Base-by-base conservation (phyloP, 2,888 invertebrate species). In the Gryllus longicercus region DNA sequence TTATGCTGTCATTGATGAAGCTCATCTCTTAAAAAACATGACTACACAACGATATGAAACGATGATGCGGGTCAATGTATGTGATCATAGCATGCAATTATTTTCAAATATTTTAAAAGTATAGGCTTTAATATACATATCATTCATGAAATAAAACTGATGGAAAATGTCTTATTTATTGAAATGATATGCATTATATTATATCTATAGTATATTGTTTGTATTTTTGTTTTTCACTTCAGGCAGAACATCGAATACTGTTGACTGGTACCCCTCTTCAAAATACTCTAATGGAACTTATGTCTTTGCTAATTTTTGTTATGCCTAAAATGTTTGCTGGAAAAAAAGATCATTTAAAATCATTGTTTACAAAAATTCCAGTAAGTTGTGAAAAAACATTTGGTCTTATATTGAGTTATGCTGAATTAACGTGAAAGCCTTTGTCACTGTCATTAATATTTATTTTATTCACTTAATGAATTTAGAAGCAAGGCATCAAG, bases 21-120 rank as follows among this genome's bases (percentile, higher is more conserved):
- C 97, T 1, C 98, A 99, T 86, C 97, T 98, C 97, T 89, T 99
- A 63, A 99, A 99, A 87, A 99, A 98, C 86, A 98, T 98, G 97
- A 92, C 94, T 80, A 96, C 98, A 0, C 93, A 94, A 84, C 90
- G 98, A 84, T 98, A 96, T 85, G 93, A 95, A 84, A 94, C 95
- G 86, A 89, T 98, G 80, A 93, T 96, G 85, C 92, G 93, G 85
- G 95, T 98, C 79, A 95, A 93, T 87, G 94, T 94, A 85, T 84
- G 85, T 85, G 51, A 21, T 38, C 18, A 49, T 50, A 50, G 74
- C 77, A 12, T 11, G 16, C 25, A 79, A 11, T 63, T 77, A 0
- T 38, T 38, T 38, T 38, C 38, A 38, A 8, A 38, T 38, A 81
- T 75, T 74, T 82, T 79, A 79, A 81, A 50, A 23, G 50, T 51